Conservation (phyloP, 1,140 invertebrate genomes). For the Drosophila rufa region DNA sequence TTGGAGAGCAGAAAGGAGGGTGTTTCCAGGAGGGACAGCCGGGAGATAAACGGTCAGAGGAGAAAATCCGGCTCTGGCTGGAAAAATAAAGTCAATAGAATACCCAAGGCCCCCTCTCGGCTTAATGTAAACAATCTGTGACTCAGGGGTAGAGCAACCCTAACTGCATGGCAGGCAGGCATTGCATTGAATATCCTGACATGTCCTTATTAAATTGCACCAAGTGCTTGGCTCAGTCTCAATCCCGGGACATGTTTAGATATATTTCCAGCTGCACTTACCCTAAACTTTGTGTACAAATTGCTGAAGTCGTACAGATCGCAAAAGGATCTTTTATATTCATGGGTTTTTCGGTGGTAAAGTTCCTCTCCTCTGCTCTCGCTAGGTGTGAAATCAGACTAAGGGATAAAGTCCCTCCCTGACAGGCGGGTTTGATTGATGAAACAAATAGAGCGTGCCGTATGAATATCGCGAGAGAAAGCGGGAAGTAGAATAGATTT, state of each 20-base stretch:
- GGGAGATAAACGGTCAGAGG: slow-evolving; percentile 14
- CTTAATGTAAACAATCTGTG: slow-evolving; percentile 40
- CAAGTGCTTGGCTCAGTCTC: slow-evolving; percentile 51
- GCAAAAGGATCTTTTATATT: slow-evolving; percentile 63
- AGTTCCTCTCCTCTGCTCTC: background rate
- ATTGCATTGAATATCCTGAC: slow-evolving; percentile 39
- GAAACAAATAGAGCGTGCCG: slow-evolving; percentile 74
- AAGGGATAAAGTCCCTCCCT: slow-evolving; percentile 45
- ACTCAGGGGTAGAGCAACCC: slow-evolving; percentile 11
- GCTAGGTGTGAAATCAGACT: slow-evolving; percentile 66
- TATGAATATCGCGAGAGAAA: slow-evolving; percentile 60
- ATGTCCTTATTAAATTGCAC: slow-evolving; percentile 71
- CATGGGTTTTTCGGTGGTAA: slow-evolving; percentile 37
- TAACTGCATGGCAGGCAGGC: slow-evolving; percentile 21
- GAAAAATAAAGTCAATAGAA: slow-evolving; percentile 67
- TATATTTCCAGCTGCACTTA: slow-evolving; percentile 40
- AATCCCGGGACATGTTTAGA: slow-evolving; percentile 32
- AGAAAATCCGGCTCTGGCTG: slow-evolving; percentile 12
- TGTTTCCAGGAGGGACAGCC: slow-evolving; percentile 10
- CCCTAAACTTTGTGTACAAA: slow-evolving; percentile 20
- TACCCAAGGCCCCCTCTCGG: slow-evolving; percentile 40
- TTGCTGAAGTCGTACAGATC: slow-evolving; percentile 40
- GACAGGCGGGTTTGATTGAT: slow-evolving; percentile 65
- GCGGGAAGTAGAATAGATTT: background rate
- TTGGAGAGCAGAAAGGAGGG: background rate